Evolutionary conservation across 1,140 invertebrate genomes (phyloP), one percentile per base, ranked within the genome.

Genomic region (Platyscapa corneri): DNA sequence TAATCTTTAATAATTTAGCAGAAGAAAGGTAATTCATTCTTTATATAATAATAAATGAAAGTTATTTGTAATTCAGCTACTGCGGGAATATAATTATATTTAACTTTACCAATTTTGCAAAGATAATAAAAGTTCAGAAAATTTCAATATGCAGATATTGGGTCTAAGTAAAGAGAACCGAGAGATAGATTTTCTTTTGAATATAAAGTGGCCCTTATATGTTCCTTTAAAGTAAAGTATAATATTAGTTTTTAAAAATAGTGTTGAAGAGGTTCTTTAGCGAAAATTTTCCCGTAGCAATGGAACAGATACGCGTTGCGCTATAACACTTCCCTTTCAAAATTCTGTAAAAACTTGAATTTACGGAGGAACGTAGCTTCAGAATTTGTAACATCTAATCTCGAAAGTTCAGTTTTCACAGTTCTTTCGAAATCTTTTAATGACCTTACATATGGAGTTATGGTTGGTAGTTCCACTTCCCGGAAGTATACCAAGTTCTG

Each of bases 321-420:
- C 23, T 5, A n/a, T n/a, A 42, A 23, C 39, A 42, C 34, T 72
- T 39, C 12, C 37, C 27, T 74, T 42, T 39, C 37, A 74, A 74
- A 42, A 74, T 74, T 74, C 37, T 74, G 8, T 5, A 74, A 42
- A 74, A 32, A 74, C 37, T 74, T 74, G 42, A 74, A 74, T 42
- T 42, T 14, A 42, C 10, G 7, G 16, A 74, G 37, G 70, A 74
- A 20, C 27, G 27, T n/a, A 37, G 34, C 67, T 74, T 74, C 27
- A 14, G 37, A 42, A 20, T 42, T 37, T 27, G 37, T 42, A 37
- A 27, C 70, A n/a, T 74, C 70, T 5, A 74, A n/a, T 42, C 70
- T 42, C 37, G 39, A 18, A 74, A 42, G 37, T 42, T 42, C 34
- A 23, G 1, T 74, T 42, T 74, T 42, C 34, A n/a, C 30, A 27